phyloP scores from a whole-genome alignment of 2,797 vertebrate species.

The Agapornis canus region DNA sequence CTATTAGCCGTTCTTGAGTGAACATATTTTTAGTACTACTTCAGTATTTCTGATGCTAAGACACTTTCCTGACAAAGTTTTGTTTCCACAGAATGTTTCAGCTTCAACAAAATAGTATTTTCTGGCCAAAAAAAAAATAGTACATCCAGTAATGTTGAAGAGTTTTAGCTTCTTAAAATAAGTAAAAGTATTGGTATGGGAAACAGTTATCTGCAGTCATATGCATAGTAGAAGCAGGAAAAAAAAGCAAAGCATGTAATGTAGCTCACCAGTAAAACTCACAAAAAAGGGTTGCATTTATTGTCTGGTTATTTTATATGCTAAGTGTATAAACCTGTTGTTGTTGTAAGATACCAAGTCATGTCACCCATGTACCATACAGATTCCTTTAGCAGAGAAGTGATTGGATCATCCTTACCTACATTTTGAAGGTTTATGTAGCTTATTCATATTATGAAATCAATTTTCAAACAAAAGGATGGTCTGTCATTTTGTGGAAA shows the following conservation, averaged over 20 bases:
- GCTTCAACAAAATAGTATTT: neutral
- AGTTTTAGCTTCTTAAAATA: neutral
- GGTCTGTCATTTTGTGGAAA: neutral
- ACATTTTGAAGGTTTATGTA: constrained; percentile 15
- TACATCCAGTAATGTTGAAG: neutral
- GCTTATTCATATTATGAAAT: neutral
- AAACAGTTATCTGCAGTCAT: neutral
- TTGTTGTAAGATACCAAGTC: neutral
- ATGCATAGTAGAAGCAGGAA: neutral
- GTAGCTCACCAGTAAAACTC: neutral
- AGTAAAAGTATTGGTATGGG: neutral
- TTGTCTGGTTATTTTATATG: neutral
- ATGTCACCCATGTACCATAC: neutral
- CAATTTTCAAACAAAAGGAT: neutral
- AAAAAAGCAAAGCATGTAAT: neutral
- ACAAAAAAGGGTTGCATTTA: neutral
- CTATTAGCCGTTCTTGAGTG: neutral
- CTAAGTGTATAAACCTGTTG: neutral
- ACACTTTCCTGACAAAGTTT: neutral
- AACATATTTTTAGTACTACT: neutral
- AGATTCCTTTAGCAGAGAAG: neutral
- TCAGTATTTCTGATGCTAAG: neutral
- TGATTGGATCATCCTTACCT: constrained; percentile 39
- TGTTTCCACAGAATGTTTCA: neutral
- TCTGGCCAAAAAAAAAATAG: neutral